Evolutionary conservation across 2,888 invertebrate genomes (phyloP).

Genomic region (Thymelicus lineola): DNA sequence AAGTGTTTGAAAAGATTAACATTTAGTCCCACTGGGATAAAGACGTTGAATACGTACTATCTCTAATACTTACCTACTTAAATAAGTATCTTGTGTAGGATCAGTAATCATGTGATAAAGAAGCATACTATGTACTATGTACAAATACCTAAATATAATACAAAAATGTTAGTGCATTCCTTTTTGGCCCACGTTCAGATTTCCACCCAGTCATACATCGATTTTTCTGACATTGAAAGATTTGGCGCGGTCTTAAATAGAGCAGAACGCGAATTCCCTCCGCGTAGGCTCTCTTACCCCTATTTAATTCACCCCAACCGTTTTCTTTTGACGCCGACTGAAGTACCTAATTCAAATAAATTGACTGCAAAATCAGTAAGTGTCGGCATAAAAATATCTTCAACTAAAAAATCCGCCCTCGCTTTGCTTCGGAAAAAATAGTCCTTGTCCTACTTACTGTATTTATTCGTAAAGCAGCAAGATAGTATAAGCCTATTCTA

Average conservation of each 20-base stretch:
- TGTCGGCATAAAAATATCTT: constrained; percentile 19
- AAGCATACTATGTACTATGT: too few species aligned
- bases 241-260: constrained; percentile 35
- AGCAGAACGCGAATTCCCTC: constrained; percentile 23
- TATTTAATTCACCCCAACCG: constrained; percentile 25
- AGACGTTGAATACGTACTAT: too few species aligned
- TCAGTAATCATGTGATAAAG: too few species aligned
- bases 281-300: constrained; percentile 3
- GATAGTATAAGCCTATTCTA: too few species aligned
- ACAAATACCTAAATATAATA: not conserved
- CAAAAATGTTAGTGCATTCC: constrained; percentile 42
- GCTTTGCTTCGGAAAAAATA: too few species aligned
- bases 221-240: constrained; percentile 38
- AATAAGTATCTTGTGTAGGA: too few species aligned
- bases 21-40: too few species aligned
- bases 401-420: too few species aligned
- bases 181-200: constrained; percentile 48
- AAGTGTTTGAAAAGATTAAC: too few species aligned
- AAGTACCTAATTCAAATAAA: constrained; percentile 29
- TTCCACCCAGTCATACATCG: constrained; percentile 42
- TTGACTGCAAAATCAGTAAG: constrained; percentile 27
- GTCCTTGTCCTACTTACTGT: too few species aligned
- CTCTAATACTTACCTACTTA: too few species aligned
- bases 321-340: constrained; percentile 23
- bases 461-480: too few species aligned